Percentiles rank a stretch among this genome's conserved stretches.
phyloP scores from a whole-genome alignment of 2,797 vertebrate species.

The Hoplostethus mediterraneus region DNA sequence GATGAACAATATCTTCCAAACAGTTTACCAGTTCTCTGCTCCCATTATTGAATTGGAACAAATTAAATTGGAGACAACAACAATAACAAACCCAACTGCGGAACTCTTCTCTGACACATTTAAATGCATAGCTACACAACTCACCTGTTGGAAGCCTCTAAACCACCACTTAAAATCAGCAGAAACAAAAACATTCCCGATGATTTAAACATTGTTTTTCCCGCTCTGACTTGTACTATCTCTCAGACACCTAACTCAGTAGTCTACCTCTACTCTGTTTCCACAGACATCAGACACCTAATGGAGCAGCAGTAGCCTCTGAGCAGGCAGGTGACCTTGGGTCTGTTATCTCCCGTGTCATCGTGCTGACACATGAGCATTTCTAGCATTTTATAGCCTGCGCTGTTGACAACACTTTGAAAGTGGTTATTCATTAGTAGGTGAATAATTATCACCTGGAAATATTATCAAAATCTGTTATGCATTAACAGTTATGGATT shows the following conservation, averaged over 20 bases:
- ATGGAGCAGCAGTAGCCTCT: neutral
- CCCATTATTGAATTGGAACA: neutral
- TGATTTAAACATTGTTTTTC: neutral
- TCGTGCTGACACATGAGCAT: neutral
- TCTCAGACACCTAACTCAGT: neutral
- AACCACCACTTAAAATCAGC: conserved; percentile 14
- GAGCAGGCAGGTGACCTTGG: conserved; percentile 1
- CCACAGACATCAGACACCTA: too few relatives aligned
- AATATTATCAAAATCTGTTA: conserved; percentile 8
- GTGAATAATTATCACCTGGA: neutral
- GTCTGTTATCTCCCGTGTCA: neutral
- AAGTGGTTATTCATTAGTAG: neutral
- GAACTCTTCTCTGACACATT: neutral
- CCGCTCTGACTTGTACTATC: neutral
- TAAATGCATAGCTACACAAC: neutral
- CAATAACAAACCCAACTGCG: neutral
- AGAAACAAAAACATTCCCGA: conserved; percentile 11
- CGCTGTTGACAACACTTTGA: neutral
- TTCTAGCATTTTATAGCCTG: neutral
- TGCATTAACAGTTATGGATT: conserved; percentile 42
- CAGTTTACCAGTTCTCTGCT: too few relatives aligned
- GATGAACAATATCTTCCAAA: too few relatives aligned
- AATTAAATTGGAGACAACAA: neutral
- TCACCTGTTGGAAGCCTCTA: conserved; percentile 38
- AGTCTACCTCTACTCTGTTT: neutral